Base-by-base conservation (phyloP, 2,113 vertebrate genomes). In the Rhombomys opimus region DNA sequence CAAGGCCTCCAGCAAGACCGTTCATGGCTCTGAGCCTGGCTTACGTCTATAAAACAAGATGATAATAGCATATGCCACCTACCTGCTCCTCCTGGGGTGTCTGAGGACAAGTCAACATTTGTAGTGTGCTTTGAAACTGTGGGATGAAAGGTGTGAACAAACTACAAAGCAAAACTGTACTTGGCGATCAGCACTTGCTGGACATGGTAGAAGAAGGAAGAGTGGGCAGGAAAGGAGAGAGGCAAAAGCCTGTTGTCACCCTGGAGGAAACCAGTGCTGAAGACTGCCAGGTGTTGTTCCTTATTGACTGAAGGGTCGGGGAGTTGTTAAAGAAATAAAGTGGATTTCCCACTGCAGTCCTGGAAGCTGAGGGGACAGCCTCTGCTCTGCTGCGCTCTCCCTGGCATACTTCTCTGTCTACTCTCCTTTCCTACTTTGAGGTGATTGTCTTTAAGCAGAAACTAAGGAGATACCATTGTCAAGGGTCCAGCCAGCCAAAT, bases 71-170 rank as follows among this genome's bases (percentile, higher is more conserved):
- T 86, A 52, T 94, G 86, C 72, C 91, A 94, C 93, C 95, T 95
- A 73, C 97, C 89, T 96, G 77, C 84, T 50, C 89, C 70, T 97
- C 86, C 82, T 46, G 78, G 95, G 95, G 89, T 97, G 59, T 97
- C 86, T 97, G 93, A 96, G 96, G 97, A 96, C 96, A 96, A 90
- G 91, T 94, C 87, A 93, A 95, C 91, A 94, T 94, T 94, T 96
- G 94, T 72, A 84, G 73, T 70, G 87, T 15, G 84, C 94, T 98
- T 97, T 97, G 96, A 97, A 97, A 97, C 73, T 76, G 93, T 3
- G 30, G 91, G 96, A 97, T 95, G 95, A 98, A 97, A 97, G 96
- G 94, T 97, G 93, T 95, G 96, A 97, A 93, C 18, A 23, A 87
- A 95, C 96, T 97, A 97, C 94, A 97, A 96, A 98, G 96, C 82